These are phyloP conservation scores for Typhlomys cinereus DNA, from an alignment of 2,113 vertebrate genomes.

Conservation along the genomic window DNA sequence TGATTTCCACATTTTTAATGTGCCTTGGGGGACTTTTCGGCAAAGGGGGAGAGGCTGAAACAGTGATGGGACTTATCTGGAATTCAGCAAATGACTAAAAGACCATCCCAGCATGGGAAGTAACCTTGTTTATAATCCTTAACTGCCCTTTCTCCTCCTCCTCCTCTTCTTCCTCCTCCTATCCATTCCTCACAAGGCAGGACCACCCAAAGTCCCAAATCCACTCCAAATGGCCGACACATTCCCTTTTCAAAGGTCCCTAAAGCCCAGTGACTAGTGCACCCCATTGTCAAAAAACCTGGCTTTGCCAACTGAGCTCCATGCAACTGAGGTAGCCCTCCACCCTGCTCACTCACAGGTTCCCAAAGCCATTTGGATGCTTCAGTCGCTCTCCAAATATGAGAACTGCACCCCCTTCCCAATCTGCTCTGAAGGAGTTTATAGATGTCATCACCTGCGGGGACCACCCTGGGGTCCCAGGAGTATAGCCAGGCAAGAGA, in stretches of 20 bases:
- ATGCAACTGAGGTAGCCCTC: neutral
- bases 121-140: neutral
- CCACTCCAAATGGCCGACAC: neutral
- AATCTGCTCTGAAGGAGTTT: neutral
- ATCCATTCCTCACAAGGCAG: neutral
- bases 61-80: neutral
- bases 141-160: neutral
- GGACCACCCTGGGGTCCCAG: neutral
- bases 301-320: neutral
- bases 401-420: neutral
- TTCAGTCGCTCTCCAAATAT: neutral
- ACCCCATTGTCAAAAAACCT: neutral
- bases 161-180: accelerated
- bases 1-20: conserved; percentile 40
- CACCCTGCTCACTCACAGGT: neutral
- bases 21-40: neutral
- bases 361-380: neutral
- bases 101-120: neutral
- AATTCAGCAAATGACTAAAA: conserved; percentile 15
- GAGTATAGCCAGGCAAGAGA: neutral
- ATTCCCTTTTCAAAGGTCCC: conserved; percentile 15
- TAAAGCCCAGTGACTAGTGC: neutral
- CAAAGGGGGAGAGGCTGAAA: conserved; percentile 12
- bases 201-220: conserved; percentile 21
- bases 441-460: neutral